Evolutionary conservation across 1,140 invertebrate genomes (phyloP), one percentile per base, ranked within the genome.

Genomic region (Brevipalpus yothersi): DNA sequence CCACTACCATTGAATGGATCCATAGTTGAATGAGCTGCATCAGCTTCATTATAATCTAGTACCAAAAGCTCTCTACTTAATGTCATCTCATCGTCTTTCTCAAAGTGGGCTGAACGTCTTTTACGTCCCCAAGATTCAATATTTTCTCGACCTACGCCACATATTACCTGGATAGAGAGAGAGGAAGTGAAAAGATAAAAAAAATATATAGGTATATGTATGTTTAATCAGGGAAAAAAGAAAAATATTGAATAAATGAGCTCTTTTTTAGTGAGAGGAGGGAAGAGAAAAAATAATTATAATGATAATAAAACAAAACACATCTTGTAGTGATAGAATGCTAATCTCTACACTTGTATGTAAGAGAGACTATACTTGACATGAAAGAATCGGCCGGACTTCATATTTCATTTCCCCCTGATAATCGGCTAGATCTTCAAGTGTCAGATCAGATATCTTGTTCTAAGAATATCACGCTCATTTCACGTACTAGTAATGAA

Each of bases 41-140:
- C 58, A n/a, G 86, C 84, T 72, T 90, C 86, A 23, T 85, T 85
- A 66, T 88, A 84, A 72, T 91, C 87, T 19, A 92, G 73, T 5
- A 92, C 87, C 5, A 92, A 73, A 68, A 92, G 91, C 72, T 93
- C 88, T 69, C 90, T 86, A 9, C 86, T 90, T 41, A 93, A 77
- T 59, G 87, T 91, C 84, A 91, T 90, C 69, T 91, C 84, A 53
- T 82, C 79, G 63, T 69, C 56, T 63, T 69, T 65, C 76, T 78
- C 42, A 76, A 65, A 68, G 13, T 71, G 69, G 23, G 79, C 66
- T 53, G 82, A 83, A 78, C 87, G 83, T 71, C 80, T 82, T 56
- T 81, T 82, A 71, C 86, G 83, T 63, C 88, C 88, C 81, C 84
- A 86, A 0, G 87, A 91, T 67, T 89, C 84, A 7, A 86, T 75